Conservation (phyloP, 2,113 vertebrate species). For the Cyanistes caeruleus region DNA sequence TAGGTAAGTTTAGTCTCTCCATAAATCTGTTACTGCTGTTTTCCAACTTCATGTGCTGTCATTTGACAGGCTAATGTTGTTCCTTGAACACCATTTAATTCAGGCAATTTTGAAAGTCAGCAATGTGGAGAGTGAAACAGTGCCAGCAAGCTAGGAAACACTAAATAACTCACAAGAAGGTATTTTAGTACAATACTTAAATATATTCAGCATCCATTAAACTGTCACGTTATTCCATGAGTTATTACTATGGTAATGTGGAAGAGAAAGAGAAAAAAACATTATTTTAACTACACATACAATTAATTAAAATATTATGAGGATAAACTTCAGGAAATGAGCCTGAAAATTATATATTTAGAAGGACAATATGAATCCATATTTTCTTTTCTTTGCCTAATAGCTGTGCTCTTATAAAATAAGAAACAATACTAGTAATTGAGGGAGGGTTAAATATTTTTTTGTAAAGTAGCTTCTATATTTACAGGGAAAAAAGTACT, state of each 20-base stretch:
- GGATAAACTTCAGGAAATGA: background rate
- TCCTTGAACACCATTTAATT: background rate
- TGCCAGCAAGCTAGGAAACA: background rate
- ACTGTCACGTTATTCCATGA: background rate
- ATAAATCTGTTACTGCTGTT: background rate
- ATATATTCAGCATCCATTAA: background rate
- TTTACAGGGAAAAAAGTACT: background rate
- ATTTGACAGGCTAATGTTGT: background rate
- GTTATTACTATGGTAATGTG: background rate
- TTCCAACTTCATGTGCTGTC: background rate
- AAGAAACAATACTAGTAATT: background rate
- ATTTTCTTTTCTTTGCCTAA: background rate
- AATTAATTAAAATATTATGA: background rate
- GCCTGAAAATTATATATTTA: background rate
- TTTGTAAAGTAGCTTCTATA: background rate
- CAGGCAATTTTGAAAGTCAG: background rate
- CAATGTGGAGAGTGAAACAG: background rate
- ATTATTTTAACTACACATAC: background rate
- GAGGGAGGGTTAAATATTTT: background rate
- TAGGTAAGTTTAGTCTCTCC: conserved; percentile 51
- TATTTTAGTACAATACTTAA: background rate
- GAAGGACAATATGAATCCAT: background rate
- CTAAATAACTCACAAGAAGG: background rate
- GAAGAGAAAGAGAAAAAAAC: background rate
- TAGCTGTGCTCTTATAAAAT: background rate